These are phyloP conservation scores for Trachythela sp. DNA, from an alignment of 64 coral and sea anemone species.

Conservation along the genomic window DNA sequence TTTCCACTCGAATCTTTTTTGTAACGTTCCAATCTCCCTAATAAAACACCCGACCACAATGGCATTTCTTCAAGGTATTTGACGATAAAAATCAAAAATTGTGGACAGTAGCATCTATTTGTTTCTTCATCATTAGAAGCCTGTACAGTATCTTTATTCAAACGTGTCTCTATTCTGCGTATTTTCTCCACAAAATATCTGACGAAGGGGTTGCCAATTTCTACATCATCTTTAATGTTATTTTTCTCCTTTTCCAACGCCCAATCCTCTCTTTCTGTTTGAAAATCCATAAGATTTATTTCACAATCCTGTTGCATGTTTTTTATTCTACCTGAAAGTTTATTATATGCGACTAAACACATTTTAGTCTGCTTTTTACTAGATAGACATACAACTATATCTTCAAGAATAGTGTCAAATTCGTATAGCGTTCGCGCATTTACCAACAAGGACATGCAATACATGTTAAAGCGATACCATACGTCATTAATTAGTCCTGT, in stretches of 20 bases:
- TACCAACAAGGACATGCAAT: not conserved
- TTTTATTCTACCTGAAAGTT: not conserved
- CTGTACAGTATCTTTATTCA: too few species aligned
- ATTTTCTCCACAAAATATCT: too few species aligned
- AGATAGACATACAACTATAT: too few species aligned
- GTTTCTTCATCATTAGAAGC: too few species aligned
- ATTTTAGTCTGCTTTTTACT: not conserved
- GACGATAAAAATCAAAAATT: not conserved
- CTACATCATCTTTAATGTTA: too few species aligned
- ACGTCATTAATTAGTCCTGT: not conserved
- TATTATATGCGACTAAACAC: not conserved
- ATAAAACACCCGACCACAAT: not conserved
- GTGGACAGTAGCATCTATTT: too few species aligned
- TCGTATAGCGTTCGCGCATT: conserved; percentile 8
- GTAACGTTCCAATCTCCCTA: not conserved
- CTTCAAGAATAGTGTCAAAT: conserved; percentile 16
- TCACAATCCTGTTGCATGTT: not conserved
- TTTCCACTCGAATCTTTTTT: too few species aligned
- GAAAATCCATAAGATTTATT: not conserved
- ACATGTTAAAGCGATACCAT: not conserved
- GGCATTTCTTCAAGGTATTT: not conserved
- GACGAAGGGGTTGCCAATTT: too few species aligned
- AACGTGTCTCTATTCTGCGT: too few species aligned
- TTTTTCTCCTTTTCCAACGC: too few species aligned
- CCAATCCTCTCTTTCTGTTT: too few species aligned